These are phyloP conservation scores for Dendronephthya gigantea DNA, from an alignment of 64 coral and sea anemone species.

Conservation along the genomic window DNA sequence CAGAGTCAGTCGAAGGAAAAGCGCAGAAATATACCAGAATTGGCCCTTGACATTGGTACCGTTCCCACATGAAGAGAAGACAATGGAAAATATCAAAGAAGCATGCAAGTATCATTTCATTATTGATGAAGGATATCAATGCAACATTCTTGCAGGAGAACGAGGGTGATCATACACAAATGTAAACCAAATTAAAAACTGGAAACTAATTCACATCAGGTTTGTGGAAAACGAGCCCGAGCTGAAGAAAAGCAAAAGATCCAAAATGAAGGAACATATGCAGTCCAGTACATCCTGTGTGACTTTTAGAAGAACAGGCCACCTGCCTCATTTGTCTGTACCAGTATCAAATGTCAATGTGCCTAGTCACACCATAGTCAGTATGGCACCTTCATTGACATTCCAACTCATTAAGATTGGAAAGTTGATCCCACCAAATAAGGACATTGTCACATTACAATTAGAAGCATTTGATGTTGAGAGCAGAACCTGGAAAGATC, in stretches of 20 bases:
- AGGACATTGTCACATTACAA: conserved; percentile 14
- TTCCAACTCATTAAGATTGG: conserved; percentile 15
- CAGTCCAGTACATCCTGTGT: conserved; percentile 5
- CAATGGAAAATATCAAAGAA: conserved; percentile 9
- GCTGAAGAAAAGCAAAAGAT: background rate
- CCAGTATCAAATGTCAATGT: conserved; percentile 8
- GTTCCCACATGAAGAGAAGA: background rate
- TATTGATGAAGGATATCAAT: conserved; percentile 7
- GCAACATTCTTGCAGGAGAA: background rate
- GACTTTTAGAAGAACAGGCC: background rate
- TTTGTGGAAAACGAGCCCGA: conserved; percentile 9
- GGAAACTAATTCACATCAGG: conserved; percentile 11
- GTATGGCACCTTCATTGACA: background rate
- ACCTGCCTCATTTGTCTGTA: background rate
- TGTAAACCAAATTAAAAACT: conserved; percentile 18
- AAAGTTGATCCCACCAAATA: conserved; percentile 13
- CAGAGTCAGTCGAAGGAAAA: conserved; percentile 7
- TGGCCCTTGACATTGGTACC: conserved; percentile 12
- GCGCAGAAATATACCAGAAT: conserved; percentile 11
- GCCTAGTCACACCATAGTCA: background rate
- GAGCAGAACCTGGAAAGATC: conserved; percentile 14
- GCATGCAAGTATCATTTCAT: background rate
- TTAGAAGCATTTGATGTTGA: conserved; percentile 18
- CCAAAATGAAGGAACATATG: background rate
- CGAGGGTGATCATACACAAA: background rate